Evolutionary conservation across 2,797 vertebrate species (phyloP).

Genomic region (Lutjanus campechanus): DNA sequence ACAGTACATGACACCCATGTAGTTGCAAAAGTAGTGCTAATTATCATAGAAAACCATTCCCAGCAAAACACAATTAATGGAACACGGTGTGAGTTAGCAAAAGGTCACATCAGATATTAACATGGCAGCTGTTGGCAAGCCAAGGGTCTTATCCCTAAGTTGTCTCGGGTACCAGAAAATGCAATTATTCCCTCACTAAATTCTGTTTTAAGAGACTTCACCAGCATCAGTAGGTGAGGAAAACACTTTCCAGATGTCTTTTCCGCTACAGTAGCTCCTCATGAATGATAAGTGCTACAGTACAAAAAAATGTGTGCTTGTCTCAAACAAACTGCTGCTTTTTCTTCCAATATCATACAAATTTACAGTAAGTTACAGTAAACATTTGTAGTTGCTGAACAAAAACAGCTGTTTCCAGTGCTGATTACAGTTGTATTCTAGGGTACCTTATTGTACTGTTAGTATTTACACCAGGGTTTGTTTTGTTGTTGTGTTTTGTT

Average conservation of each 20-base stretch:
- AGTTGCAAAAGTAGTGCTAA: slow-evolving; percentile 19
- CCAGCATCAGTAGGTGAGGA: neutral
- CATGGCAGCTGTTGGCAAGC: neutral
- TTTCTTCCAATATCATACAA: neutral
- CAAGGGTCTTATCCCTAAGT: neutral
- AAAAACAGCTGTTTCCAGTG: neutral
- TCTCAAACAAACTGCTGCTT: neutral
- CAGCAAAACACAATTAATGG: neutral
- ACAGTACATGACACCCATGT: slow-evolving; percentile 2
- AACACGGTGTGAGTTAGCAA: neutral
- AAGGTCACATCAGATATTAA: neutral
- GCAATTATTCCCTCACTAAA: neutral
- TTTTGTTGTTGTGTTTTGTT: no score
- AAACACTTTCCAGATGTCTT: neutral
- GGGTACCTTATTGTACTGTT: neutral
- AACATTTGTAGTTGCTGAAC: neutral
- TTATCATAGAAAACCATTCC: neutral
- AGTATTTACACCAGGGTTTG: neutral
- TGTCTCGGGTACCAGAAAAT: neutral
- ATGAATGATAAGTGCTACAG: neutral
- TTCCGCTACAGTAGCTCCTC: neutral
- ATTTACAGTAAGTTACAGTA: neutral
- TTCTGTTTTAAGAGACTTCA: neutral
- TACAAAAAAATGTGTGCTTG: neutral
- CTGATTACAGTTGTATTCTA: no score